These are phyloP conservation scores for Lethrus apterus DNA, from an alignment of 1,140 invertebrate species.

Conservation along the genomic window DNA sequence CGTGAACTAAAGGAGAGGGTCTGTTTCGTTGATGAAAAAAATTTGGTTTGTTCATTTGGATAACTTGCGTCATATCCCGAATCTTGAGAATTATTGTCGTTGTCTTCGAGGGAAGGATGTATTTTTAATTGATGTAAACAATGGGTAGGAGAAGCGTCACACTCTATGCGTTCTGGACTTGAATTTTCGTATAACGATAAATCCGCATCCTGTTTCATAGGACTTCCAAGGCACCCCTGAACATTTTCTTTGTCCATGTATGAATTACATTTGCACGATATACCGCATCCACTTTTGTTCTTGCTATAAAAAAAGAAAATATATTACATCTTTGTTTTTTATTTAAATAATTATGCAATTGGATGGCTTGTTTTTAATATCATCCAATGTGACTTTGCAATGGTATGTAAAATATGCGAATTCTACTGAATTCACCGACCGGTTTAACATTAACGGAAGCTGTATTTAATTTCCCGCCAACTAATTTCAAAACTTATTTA, in stretches of 20 bases:
- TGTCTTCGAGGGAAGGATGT: conserved; percentile 17
- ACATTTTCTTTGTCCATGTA: conserved; percentile 13
- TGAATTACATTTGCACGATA: background rate
- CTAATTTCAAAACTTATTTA: background rate
- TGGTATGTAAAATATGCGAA: conserved; percentile 1
- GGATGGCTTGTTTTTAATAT: conserved; percentile 1
- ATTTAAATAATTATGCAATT: background rate
- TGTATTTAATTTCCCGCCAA: background rate
- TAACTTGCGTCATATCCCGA: conserved; percentile 46
- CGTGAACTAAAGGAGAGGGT: conserved; percentile 48
- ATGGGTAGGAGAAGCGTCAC: conserved; percentile 11
- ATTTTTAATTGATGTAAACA: conserved; percentile 8
- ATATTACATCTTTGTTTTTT: background rate
- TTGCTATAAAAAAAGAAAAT: conserved; percentile 13
- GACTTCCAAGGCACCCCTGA: conserved; percentile 1
- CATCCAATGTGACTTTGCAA: conserved; percentile 7
- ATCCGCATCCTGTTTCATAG: conserved; percentile 16
- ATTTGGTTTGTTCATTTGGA: conserved; percentile 44
- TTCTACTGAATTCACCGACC: no score
- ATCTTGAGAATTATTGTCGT: conserved; percentile 52
- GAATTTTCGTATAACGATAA: conserved; percentile 18
- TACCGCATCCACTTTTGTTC: conserved; percentile 2
- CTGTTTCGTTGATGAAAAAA: conserved; percentile 39
- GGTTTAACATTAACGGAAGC: conserved; percentile 9
- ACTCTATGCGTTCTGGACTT: conserved; percentile 13